These are phyloP conservation scores for Pandemis cinnamomeana DNA, from an alignment of 2,888 invertebrate species.

Conservation along the genomic window DNA sequence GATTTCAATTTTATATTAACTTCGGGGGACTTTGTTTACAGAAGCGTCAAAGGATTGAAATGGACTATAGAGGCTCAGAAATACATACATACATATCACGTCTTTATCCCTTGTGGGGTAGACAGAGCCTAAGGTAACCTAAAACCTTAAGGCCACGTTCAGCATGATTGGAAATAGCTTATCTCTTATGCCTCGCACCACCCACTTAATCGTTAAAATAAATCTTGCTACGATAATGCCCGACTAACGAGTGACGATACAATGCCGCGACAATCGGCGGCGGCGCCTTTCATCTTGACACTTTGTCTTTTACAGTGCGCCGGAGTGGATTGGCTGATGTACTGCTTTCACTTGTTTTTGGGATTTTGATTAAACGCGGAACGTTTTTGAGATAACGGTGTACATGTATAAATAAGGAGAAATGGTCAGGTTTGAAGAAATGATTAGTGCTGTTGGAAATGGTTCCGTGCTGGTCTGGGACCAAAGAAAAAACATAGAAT, in stretches of 20 bases:
- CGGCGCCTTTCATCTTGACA: constrained; percentile 82
- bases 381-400: neutral
- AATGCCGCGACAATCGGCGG: constrained; percentile 82
- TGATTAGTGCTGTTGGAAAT: too few species aligned
- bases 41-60: too few species aligned
- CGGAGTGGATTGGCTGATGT: constrained; percentile 54
- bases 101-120: too few species aligned
- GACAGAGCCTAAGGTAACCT: too few species aligned
- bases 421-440: too few species aligned
- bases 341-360: constrained; percentile 37
- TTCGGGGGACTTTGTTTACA: too few species aligned
- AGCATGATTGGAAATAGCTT: too few species aligned
- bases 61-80: too few species aligned
- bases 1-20: too few species aligned
- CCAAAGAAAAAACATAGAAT: too few species aligned
- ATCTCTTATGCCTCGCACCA: constrained; percentile 45
- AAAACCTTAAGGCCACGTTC: too few species aligned
- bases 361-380: constrained; percentile 9
- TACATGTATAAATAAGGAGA: neutral
- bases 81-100: too few species aligned
- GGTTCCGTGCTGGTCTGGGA: neutral
- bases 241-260: constrained; percentile 82
- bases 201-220: constrained; percentile 80
- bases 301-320: constrained; percentile 73
- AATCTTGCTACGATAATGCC: constrained; percentile 82